Evolutionary conservation across 30 jellyfish, hydroid and myxozoan species (phyloP), one percentile per base, ranked within the genome.

Genomic region (Hydractinia echinata): DNA sequence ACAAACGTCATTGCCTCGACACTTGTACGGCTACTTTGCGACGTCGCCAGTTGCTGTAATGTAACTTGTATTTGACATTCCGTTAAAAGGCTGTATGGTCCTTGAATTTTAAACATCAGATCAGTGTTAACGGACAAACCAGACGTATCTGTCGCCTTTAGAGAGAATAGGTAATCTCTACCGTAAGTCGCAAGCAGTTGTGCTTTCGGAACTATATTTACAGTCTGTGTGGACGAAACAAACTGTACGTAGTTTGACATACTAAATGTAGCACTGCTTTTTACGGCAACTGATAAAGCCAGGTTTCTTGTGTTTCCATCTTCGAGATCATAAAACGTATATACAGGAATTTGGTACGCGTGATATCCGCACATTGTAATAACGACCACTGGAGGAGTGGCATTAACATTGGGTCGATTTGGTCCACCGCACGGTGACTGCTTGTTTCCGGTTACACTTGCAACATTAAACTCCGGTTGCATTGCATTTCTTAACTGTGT

Each of bases 221-320:
- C 51, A 13, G 91, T 52, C 66, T 83, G 91, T 18, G 91, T n/a
- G 4, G 16, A 13, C 20, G 82, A 16, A 67, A 19, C 58, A 54
- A 72, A 73, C 72, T 61, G 60, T 72, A 74, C 55, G 5, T 10
- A 83, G 44, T 51, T 55, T 14, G 44, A 13, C 66, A 53, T 51
- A 15, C 44, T 51, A 60, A 54, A 54, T 4, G 88, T 76, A 53
- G 74, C 20, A 20, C 53, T 44, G n/a, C 82, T 53, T 64, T 64
- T 64, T 64, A 64, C 74, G 21, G 48, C 4, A 30, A 83, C 16
- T 44, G 89, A 8, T 49, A 83, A 66, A 15, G 10, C 21, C 51
- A 83, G 81, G 55, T 72, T 58, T 58, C 87, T 55, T 72, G 91
- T 83, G 14, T 58, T 19, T 10, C 91, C 91, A 16, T 83, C 86